Base-by-base conservation (phyloP, 2,797 vertebrate genomes). In the Chromis chromis region DNA sequence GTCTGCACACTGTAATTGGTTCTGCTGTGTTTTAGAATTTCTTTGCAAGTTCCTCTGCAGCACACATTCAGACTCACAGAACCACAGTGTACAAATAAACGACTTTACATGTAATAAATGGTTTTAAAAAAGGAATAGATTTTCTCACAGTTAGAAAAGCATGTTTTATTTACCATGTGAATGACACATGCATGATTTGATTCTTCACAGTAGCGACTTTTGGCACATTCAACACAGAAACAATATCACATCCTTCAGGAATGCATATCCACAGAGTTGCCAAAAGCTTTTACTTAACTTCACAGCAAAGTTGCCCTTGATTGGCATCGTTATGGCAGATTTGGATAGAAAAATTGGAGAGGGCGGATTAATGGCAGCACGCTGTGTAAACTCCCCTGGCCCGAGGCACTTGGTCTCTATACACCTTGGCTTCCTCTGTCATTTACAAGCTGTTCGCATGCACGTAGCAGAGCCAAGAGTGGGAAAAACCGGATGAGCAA, bases 341-440 rank as follows among this genome's bases (percentile, higher is more conserved):
- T 42, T 76, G 82, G 72, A 86, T 78, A 82, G 79, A 85, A 89
- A 77, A 83, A 87, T 87, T 70, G 72, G 85, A 90, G 80, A 83
- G 86, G 90, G 83, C 6, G 88, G 91, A 93, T 93, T 91, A 93
- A 92, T 92, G 78, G 83, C 83, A 88, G 67, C 80, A 81, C 82
- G 42, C 91, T 95, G 90, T 95, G 93, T 95, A 95, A 95, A 95
- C 94, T 95, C 91, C 91, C 88, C 76, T 90, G 83, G 90, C 95
- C 93, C 36, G 28, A 68, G 92, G 95, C 93, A 9, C 64, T 90
- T 60, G 74, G 72, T 88, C 92, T 93, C 76, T 70, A 75, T 90
- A 87, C 93, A 93, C 93, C 91, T 94, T 79, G 68, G 86, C 90
- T 94, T 95, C 94, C 94, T 91, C 89, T 86, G 87, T 82, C 84